Conservation (phyloP, 2,888 invertebrate species). For the Eilema depressum region DNA sequence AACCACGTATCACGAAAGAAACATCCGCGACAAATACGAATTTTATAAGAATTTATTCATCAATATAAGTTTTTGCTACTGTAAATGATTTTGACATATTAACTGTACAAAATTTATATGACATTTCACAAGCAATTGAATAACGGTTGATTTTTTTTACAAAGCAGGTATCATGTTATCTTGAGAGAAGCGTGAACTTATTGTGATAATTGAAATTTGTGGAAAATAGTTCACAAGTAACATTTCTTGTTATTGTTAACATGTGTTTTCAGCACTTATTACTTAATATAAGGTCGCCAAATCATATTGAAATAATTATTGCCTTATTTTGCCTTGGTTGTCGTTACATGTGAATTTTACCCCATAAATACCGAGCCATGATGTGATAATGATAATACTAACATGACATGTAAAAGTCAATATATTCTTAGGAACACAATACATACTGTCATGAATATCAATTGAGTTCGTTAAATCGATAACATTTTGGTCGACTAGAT, state of each 20-base stretch:
- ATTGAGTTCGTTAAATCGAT: constrained; percentile 15
- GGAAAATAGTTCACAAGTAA: not conserved
- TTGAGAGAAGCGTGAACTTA: constrained; percentile 20
- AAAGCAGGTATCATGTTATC: constrained; percentile 40
- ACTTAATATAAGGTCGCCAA: not conserved
- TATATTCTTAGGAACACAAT: constrained; percentile 16
- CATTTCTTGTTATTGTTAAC: too few species aligned
- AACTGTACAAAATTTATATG: constrained; percentile 31
- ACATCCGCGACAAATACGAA: constrained; percentile 14
- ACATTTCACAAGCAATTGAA: constrained; percentile 31
- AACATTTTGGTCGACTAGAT: constrained; percentile 7
- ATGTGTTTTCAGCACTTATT: too few species aligned
- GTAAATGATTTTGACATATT: constrained; percentile 51
- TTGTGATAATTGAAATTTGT: not conserved
- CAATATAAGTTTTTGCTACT: constrained; percentile 22
- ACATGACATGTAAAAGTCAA: constrained; percentile 12
- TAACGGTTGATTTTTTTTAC: constrained; percentile 31
- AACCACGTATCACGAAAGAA: constrained; percentile 25
- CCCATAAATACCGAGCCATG: not conserved
- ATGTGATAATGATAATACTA: not conserved
- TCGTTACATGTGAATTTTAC: not conserved
- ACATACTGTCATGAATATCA: constrained; percentile 27
- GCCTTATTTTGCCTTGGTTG: not conserved
- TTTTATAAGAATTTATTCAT: constrained; percentile 31
- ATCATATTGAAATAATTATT: not conserved